A percentile compares a stretch with the other conserved stretches of the same genome.
Evolutionary conservation across 1,140 invertebrate species (phyloP).

Genomic region (Brachystomella parvula): DNA sequence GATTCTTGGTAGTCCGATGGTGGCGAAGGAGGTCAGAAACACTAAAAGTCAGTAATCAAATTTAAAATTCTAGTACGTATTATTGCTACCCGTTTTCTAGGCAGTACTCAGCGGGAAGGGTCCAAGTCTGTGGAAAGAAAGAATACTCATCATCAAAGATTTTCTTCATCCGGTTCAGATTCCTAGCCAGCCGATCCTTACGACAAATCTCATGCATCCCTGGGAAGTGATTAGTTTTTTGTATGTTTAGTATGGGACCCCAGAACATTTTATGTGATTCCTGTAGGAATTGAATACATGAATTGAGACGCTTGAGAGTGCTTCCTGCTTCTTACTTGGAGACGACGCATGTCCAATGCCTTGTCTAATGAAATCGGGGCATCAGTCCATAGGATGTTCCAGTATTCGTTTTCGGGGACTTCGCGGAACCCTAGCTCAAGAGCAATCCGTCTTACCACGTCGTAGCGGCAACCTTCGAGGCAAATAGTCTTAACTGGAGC

Average conservation of each 20-base stretch:
- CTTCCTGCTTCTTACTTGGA: conserved; percentile 2
- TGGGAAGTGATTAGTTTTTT: conserved; percentile 87
- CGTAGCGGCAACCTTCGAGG: conserved; percentile 47
- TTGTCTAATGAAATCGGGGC: conserved; percentile 68
- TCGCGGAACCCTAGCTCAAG: conserved; percentile 67
- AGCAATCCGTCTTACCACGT: conserved; percentile 59
- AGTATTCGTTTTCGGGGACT: conserved; percentile 67
- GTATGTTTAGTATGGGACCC: conserved; percentile 38
- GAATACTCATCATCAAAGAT: conserved; percentile 79
- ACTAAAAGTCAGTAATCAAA: conserved; percentile 15
- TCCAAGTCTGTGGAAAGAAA: conserved; percentile 90
- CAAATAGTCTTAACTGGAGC: neutral
- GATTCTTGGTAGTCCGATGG: conserved; percentile 56
- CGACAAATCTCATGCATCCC: conserved; percentile 83
- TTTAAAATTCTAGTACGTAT: neutral
- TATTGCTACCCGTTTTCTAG: neutral
- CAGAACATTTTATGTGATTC: conserved; percentile 19
- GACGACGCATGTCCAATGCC: conserved; percentile 76
- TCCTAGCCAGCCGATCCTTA: conserved; percentile 74
- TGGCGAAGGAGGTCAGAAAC: conserved; percentile 17
- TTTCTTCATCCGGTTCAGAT: conserved; percentile 76
- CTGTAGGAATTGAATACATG: conserved; percentile 7
- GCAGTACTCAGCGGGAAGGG: conserved; percentile 74
- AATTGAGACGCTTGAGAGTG: conserved; percentile 2
- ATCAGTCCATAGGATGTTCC: conserved; percentile 87